Conservation (phyloP, 2,888 invertebrate species). For the Caenorhabditis wallacei region DNA sequence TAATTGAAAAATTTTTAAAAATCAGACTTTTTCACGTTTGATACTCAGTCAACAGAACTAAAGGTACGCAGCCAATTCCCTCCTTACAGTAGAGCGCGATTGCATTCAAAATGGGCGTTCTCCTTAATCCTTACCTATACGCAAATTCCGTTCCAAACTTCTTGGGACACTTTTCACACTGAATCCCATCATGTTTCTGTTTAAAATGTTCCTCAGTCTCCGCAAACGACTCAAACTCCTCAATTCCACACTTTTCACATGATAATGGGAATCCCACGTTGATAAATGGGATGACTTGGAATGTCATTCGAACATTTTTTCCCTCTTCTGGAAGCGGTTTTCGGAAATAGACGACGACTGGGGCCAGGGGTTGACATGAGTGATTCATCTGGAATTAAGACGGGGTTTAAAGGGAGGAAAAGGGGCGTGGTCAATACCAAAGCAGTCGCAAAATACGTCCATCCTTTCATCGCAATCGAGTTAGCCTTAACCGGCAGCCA, state of each 20-base stretch:
- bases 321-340: constrained; percentile 13
- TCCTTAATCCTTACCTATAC: constrained; percentile 8
- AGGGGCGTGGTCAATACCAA: too few relatives aligned
- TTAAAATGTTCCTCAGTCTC: constrained; percentile 44
- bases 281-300: constrained; percentile 2
- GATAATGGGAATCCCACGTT: constrained; percentile 15
- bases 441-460: constrained; percentile 41
- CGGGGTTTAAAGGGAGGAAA: neutral
- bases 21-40: too few relatives aligned
- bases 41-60: too few relatives aligned
- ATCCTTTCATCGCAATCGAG: constrained; percentile 13
- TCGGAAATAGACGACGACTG: constrained; percentile 37
- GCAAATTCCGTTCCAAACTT: constrained; percentile 47
- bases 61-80: too few relatives aligned
- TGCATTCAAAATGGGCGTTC: neutral
- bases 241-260: constrained; percentile 35
- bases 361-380: constrained; percentile 26
- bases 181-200: neutral
- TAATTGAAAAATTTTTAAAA: neutral
- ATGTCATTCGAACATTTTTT: neutral
- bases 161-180: constrained; percentile 21
- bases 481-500: constrained; percentile 57
- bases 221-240: constrained; percentile 6
- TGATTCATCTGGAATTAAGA: constrained; percentile 29
- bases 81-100: too few relatives aligned